These are phyloP conservation scores for Callimorpha dominula DNA, from an alignment of 2,888 invertebrate species.

Conservation along the genomic window DNA sequence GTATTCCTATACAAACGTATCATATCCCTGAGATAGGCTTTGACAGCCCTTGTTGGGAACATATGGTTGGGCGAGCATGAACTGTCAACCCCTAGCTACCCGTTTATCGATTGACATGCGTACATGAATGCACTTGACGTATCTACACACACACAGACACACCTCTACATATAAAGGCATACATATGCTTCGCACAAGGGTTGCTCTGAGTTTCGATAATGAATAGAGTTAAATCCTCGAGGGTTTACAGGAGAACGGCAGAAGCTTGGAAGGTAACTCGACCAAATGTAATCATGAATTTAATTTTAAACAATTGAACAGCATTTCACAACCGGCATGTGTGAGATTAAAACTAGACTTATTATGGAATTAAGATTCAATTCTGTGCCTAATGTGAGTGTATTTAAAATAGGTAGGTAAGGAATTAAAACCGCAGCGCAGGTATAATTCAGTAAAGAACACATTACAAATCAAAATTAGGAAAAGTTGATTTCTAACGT, in stretches of 20 bases:
- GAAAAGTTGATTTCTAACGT: too few relatives aligned
- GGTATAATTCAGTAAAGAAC: too few relatives aligned
- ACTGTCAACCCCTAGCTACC: conserved; percentile 8
- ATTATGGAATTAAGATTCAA: too few relatives aligned
- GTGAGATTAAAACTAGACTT: too few relatives aligned
- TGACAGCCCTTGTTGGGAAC: conserved; percentile 5
- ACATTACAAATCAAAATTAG: too few relatives aligned
- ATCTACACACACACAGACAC: not conserved
- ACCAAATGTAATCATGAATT: not conserved
- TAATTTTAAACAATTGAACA: not conserved
- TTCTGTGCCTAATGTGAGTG: too few relatives aligned
- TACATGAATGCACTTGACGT: conserved; percentile 14
- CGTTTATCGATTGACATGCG: conserved; percentile 9
- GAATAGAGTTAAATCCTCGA: conserved; percentile 2
- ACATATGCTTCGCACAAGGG: not conserved
- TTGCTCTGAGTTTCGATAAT: not conserved
- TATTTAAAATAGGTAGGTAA: too few relatives aligned
- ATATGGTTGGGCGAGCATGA: conserved; percentile 7
- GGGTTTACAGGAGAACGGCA: not conserved
- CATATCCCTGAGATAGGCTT: not conserved
- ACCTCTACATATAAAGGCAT: not conserved
- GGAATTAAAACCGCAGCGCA: too few relatives aligned
- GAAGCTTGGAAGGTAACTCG: not conserved
- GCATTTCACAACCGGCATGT: conserved; percentile 12
- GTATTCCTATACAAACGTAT: not conserved